phyloP scores from a whole-genome alignment of 2,797 vertebrate genomes.

The Sebastes goodei region DNA sequence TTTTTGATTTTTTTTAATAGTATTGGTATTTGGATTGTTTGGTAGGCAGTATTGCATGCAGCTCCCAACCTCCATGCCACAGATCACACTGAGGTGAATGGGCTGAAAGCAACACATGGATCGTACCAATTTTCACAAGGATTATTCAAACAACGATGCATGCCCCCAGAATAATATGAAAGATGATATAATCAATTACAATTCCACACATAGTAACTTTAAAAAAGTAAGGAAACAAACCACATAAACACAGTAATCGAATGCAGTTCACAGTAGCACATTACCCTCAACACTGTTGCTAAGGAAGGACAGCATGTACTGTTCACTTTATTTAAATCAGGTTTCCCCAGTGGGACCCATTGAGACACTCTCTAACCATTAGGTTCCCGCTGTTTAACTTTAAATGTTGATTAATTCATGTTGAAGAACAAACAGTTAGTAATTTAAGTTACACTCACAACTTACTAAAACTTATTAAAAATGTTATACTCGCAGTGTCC shows the following conservation, averaged over 20 bases:
- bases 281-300: neutral
- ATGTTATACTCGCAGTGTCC: neutral
- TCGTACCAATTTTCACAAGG: neutral
- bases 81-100: neutral
- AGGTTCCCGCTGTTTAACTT: neutral
- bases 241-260: neutral
- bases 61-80: neutral
- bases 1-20: neutral
- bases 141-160: neutral
- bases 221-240: neutral
- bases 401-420: neutral
- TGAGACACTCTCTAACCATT: neutral
- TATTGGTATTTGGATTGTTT: neutral
- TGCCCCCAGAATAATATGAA: neutral
- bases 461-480: neutral
- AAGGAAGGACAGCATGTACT: neutral
- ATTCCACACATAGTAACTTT: neutral
- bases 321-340: neutral
- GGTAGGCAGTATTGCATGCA: neutral
- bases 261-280: neutral
- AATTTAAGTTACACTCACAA: slow-evolving; percentile 1
- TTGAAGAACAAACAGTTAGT: neutral
- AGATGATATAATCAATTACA: neutral
- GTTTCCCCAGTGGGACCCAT: neutral
- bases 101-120: neutral